Evolutionary conservation across 2,888 invertebrate genomes (phyloP).

Genomic region (Busseola fusca): DNA sequence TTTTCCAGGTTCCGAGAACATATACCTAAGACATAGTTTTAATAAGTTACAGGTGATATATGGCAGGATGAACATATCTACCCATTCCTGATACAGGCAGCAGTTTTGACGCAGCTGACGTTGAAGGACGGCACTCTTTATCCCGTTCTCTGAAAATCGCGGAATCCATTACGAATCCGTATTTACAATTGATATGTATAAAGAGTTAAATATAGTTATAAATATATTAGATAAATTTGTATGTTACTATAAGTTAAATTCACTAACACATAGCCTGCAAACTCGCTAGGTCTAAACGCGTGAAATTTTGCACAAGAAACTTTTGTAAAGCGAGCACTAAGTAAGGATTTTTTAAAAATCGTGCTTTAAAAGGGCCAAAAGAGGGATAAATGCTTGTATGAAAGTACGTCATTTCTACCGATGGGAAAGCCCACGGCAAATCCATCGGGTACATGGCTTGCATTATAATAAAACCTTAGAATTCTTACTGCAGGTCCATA

Average conservation of each 20-base stretch:
- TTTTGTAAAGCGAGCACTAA: not conserved
- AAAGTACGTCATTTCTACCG: not conserved
- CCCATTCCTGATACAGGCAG: conserved; percentile 18
- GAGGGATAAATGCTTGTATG: no score
- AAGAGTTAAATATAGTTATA: no score
- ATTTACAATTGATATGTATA: no score
- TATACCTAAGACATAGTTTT: not conserved
- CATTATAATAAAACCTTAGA: not conserved
- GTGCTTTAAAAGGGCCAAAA: no score
- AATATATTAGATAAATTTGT: no score
- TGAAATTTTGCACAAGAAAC: no score
- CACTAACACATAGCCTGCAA: not conserved
- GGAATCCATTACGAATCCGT: not conserved
- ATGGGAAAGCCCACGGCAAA: not conserved
- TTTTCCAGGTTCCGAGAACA: not conserved
- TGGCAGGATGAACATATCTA: not conserved
- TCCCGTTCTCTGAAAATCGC: conserved; percentile 37
- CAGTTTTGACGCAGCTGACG: conserved; percentile 29
- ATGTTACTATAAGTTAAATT: not conserved
- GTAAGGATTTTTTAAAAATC: not conserved
- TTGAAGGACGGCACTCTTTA: conserved; percentile 22
- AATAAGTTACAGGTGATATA: not conserved
- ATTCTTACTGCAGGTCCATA: conserved; percentile 75
- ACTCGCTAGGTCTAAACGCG: not conserved
- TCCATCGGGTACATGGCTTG: not conserved